These are phyloP conservation scores for Lepidurus apus DNA, from an alignment of 1,140 invertebrate genomes.

Conservation along the genomic window DNA sequence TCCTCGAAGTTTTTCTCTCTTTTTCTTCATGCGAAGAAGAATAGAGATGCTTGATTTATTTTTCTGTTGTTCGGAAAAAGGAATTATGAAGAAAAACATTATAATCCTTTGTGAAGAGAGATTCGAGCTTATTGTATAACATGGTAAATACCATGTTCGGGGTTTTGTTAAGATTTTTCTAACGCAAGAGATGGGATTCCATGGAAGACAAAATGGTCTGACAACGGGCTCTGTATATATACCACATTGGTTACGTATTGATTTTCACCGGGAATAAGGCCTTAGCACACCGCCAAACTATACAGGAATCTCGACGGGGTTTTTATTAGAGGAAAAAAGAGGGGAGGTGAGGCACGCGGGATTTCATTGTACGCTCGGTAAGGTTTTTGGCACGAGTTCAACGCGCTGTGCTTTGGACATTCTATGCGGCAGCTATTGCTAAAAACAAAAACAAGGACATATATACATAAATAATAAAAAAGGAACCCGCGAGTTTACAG, in stretches of 20 bases:
- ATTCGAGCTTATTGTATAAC: too few relatives aligned
- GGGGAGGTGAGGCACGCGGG: background rate
- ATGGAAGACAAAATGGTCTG: background rate
- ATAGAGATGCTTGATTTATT: too few relatives aligned
- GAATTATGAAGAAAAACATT: too few relatives aligned
- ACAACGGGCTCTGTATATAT: background rate
- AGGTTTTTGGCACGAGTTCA: slow-evolving; percentile 6
- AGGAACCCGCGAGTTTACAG: background rate
- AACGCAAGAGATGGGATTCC: background rate
- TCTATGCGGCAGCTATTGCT: background rate
- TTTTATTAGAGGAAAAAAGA: background rate
- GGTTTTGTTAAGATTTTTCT: background rate
- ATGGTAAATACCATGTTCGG: background rate
- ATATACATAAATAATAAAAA: background rate
- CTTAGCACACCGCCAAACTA: background rate
- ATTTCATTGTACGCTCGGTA: background rate
- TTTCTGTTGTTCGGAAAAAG: too few relatives aligned
- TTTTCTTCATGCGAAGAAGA: too few relatives aligned
- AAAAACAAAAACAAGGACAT: background rate
- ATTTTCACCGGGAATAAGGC: background rate
- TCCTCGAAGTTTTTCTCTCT: too few relatives aligned
- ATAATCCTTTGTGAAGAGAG: too few relatives aligned
- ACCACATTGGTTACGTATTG: slow-evolving; percentile 13
- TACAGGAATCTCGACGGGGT: slow-evolving; percentile 6
- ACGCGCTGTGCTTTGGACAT: background rate